Evolutionary conservation across 2,113 vertebrate genomes (phyloP), one percentile per base, ranked within the genome.

Genomic region (Albula goreensis): DNA sequence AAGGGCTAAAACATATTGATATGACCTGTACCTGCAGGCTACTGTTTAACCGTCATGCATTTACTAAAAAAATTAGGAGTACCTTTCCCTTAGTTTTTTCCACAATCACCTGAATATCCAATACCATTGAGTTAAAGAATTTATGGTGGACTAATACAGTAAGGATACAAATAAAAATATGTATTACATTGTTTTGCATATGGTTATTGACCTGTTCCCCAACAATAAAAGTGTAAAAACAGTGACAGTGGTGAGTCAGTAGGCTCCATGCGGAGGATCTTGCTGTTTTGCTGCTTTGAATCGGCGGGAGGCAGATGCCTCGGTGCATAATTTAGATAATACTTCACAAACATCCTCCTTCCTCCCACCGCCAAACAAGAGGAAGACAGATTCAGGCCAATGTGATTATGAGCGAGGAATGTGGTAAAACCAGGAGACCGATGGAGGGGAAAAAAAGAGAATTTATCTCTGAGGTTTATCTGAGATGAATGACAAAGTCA

Each of bases 321-420:
- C 49, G 19, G 49, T 86, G 49, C 60, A 86, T 86, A 86, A 82
- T 86, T 82, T 86, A 86, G 49, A 82, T 82, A 74, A 82, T 74
- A 86, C 66, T 81, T 81, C 85, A 86, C 60, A 86, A 86, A 86
- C 80, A 74, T 86, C 80, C 53, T 57, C 52, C 0, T 80, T 81
- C 49, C 57, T 48, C 80, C 80, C 25, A 13, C 80, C n/a, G 60
- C 12, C 80, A 74, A 50, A 52, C 60, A 11, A 63, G 49, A 86
- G 85, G 85, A 82, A 82, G 80, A 82, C 80, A 74, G 85, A 86
- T 82, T 74, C 80, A 22, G 80, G 79, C 60, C 80, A 82, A 70
- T 86, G 53, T 60, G 70, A 70, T 86, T 82, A 74, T 3, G 50
- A 70, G 63, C 60, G 13, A 48, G 56, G 56, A n/a, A 50, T 50